Evolutionary conservation across 2,888 invertebrate genomes (phyloP).

Genomic region (Athalia circularis): DNA sequence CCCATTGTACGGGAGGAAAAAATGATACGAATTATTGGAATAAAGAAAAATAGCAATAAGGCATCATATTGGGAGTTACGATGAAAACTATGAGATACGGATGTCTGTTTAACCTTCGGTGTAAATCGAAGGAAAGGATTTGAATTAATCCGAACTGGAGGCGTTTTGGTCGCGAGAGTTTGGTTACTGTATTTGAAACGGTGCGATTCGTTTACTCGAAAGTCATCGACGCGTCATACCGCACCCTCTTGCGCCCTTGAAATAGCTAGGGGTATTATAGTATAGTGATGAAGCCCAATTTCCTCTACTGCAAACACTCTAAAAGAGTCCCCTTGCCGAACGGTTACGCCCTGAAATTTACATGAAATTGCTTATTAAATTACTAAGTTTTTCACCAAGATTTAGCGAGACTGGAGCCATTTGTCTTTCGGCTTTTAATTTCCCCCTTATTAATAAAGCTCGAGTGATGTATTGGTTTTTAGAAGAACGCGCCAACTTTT

Average conservation of each 20-base stretch:
- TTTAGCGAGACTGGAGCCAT: conserved; percentile 68
- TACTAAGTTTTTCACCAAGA: conserved; percentile 70
- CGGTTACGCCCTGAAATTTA: conserved; percentile 62
- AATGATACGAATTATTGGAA: background rate
- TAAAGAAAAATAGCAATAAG: background rate
- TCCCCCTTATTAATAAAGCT: conserved; percentile 60
- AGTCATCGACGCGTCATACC: background rate
- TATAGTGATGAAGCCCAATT: conserved; percentile 39
- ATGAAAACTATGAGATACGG: too few species aligned
- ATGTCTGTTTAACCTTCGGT: too few species aligned
- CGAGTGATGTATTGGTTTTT: conserved; percentile 53
- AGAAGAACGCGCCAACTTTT: conserved; percentile 55
- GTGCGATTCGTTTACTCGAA: background rate
- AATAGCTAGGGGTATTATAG: conserved; percentile 5
- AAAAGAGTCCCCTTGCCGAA: conserved; percentile 42
- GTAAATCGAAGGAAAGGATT: too few species aligned
- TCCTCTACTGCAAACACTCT: conserved; percentile 43
- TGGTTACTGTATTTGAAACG: background rate
- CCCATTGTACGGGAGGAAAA: conserved; percentile 19
- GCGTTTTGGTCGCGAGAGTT: background rate
- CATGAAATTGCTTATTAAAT: conserved; percentile 73
- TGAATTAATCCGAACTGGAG: background rate
- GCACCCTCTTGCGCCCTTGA: conserved; percentile 12
- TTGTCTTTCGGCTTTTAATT: conserved; percentile 69
- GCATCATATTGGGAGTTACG: too few species aligned